phyloP scores from a whole-genome alignment of 2,113 vertebrate genomes.

The Syngnathus scovelli region DNA sequence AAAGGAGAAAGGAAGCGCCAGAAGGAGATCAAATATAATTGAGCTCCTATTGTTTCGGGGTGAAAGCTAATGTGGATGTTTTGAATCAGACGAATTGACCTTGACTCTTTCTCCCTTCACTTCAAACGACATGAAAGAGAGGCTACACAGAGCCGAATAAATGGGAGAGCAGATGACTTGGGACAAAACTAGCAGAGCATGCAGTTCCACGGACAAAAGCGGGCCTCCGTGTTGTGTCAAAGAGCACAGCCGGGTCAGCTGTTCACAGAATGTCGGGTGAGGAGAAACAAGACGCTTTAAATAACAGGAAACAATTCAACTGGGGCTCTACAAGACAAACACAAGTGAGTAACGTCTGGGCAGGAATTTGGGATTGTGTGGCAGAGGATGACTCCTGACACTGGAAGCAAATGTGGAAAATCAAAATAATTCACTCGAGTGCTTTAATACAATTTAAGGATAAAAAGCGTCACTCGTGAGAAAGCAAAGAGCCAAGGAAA shows the following conservation, averaged over 20 bases:
- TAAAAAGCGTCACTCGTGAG: neutral
- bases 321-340: neutral
- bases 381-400: neutral
- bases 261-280: constrained; percentile 29
- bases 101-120: constrained; percentile 14
- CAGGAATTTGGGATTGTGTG: neutral
- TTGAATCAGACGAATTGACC: constrained; percentile 13
- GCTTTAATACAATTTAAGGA: neutral
- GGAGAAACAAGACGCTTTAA: constrained; percentile 18
- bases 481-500: neutral
- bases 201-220: constrained; percentile 36
- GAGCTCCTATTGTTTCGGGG: constrained; percentile 8
- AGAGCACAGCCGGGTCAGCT: constrained; percentile 28
- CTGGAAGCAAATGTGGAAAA: neutral
- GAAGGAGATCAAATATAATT: neutral
- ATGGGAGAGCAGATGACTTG: constrained; percentile 1
- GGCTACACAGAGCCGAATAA: constrained; percentile 1
- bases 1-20: neutral
- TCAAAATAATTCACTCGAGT: neutral
- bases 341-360: neutral
- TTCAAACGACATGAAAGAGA: constrained; percentile 11
- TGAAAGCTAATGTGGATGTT: constrained; percentile 7
- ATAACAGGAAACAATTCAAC: constrained; percentile 1
- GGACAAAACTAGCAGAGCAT: constrained; percentile 36
- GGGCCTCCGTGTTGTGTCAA: constrained; percentile 19